phyloP scores from a whole-genome alignment of 2,797 vertebrate genomes.

The Esox masquinongy region DNA sequence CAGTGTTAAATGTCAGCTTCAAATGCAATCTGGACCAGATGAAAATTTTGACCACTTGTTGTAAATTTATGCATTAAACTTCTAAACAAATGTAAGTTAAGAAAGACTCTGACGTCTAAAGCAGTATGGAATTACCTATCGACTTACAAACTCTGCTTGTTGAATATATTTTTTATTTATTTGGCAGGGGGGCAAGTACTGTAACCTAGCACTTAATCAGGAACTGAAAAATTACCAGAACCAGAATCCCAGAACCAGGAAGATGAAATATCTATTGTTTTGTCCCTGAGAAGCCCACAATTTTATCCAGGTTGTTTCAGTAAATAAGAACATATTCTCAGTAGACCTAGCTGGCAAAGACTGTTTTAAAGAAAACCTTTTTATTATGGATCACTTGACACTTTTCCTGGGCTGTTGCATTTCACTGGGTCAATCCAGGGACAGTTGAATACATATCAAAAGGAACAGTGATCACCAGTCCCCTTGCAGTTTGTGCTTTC shows the following conservation, averaged over 20 bases:
- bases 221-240: too few species aligned
- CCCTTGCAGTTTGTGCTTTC: neutral
- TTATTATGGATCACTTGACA: neutral
- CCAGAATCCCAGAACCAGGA: too few species aligned
- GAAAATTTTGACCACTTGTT: neutral
- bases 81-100: neutral
- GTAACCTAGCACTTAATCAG: too few species aligned
- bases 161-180: neutral
- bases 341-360: too few species aligned
- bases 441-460: neutral
- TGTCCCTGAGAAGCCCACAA: too few species aligned
- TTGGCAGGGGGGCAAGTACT: too few species aligned
- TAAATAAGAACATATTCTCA: too few species aligned
- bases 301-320: too few species aligned
- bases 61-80: neutral
- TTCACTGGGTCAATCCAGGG: neutral
- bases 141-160: neutral
- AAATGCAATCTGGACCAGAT: neutral
- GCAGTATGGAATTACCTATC: neutral
- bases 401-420: neutral
- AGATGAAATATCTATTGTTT: too few species aligned
- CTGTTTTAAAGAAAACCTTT: too few species aligned
- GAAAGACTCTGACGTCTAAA: neutral
- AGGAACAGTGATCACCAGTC: neutral
- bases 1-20: slow-evolving; percentile 1